These are phyloP conservation scores for Cacatua alba DNA, from an alignment of 2,113 vertebrate species.

Conservation along the genomic window DNA sequence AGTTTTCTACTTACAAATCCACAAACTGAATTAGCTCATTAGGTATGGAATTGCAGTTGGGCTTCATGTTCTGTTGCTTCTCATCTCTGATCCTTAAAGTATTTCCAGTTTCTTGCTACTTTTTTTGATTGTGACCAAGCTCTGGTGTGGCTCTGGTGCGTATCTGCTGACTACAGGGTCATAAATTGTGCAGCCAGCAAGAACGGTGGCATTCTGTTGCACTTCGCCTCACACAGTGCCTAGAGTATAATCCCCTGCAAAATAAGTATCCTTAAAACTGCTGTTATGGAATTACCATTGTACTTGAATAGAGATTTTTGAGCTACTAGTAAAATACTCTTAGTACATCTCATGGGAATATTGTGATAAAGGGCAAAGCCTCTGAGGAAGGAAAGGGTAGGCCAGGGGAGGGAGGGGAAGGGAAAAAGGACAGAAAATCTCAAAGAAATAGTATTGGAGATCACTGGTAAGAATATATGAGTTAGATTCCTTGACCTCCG, in stretches of 20 bases:
- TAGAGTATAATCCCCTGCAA: background rate
- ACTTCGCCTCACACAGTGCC: background rate
- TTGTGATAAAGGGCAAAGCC: background rate
- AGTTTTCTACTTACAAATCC: background rate
- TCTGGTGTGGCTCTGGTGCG: background rate
- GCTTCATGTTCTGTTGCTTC: background rate
- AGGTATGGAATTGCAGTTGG: background rate
- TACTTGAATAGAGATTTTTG: background rate
- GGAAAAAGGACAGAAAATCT: slow-evolving; percentile 14
- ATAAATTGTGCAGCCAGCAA: background rate
- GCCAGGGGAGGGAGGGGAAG: background rate
- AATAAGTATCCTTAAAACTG: background rate
- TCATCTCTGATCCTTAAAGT: background rate
- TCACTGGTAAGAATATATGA: background rate
- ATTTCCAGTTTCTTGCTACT: background rate
- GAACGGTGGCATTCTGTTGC: background rate
- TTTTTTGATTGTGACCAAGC: background rate
- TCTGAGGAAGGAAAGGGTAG: slow-evolving; percentile 27
- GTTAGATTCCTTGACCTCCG: background rate
- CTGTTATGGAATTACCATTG: background rate
- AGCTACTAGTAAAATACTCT: background rate
- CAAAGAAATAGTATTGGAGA: background rate
- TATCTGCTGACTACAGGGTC: background rate
- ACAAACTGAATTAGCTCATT: background rate
- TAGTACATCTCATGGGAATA: background rate